A percentile compares a stretch with the other conserved stretches of the same genome.
phyloP scores from a whole-genome alignment of 2,113 vertebrate species.

The Aix galericulata region DNA sequence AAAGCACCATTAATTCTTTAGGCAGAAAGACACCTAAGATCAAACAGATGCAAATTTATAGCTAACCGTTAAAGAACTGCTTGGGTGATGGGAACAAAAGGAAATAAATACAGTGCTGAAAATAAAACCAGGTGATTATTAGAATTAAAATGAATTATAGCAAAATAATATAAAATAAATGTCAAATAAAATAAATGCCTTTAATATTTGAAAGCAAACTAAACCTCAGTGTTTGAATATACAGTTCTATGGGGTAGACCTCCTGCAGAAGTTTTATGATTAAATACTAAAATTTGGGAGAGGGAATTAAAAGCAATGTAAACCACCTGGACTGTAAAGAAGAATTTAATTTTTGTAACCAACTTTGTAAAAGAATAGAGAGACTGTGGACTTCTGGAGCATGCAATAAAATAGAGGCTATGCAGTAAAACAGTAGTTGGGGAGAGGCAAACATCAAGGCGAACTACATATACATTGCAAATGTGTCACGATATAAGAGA shows the following conservation, averaged over 20 bases:
- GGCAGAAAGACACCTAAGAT: slow-evolving; percentile 41
- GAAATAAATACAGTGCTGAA: slow-evolving; percentile 28
- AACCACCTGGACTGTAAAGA: neutral
- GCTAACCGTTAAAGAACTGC: slow-evolving; percentile 31
- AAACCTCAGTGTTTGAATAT: neutral
- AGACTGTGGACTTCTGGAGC: neutral
- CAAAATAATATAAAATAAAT: neutral
- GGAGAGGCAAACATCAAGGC: neutral
- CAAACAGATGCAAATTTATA: slow-evolving; percentile 65
- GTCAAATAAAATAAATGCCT: neutral
- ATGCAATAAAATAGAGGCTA: neutral
- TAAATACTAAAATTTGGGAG: neutral
- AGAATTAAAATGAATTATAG: neutral
- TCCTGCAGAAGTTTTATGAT: neutral
- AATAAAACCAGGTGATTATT: slow-evolving; percentile 7
- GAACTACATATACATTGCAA: neutral
- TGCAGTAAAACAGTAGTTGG: fast-evolving
- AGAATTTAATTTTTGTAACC: neutral
- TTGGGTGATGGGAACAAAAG: slow-evolving; percentile 37
- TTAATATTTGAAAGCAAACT: neutral
- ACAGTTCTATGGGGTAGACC: neutral
- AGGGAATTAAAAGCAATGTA: neutral
- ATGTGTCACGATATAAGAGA: neutral
- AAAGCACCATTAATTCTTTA: slow-evolving; percentile 58
- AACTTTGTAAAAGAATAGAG: neutral